Base-by-base conservation (phyloP, 2,113 vertebrate species). In the Paracanthobrama guichenoti region DNA sequence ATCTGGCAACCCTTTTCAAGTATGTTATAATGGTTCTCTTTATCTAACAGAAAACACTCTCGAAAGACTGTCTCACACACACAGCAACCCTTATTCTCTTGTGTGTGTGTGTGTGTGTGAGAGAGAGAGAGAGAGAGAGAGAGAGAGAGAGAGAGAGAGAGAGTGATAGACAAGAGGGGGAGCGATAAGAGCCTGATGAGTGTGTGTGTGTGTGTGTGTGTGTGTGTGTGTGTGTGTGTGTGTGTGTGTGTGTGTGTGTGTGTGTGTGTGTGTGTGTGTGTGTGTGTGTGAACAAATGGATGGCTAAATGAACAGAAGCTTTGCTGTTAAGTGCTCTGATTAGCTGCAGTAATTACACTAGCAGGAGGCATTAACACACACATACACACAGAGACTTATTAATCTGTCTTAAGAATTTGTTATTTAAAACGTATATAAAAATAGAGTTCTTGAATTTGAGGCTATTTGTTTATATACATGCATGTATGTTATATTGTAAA, bases 261-360 rank as follows among this genome's bases (percentile, higher is more conserved):
- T 89, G 92, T 44, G 59, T 86, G 84, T 87, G 89, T 69, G 26
- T 62, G 79, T 44, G 69, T 80, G 69, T 57, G 82, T 53, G 62
- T 77, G 44, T 31, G 69, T 82, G 88, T 88, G 88, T 46, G 74
- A 87, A 88, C 57, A 83, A 81, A 81, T 83, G 75, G 85, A 55
- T 71, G 74, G 84, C 67, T 69, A 89, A 88, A 92, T 89, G 93
- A 93, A 94, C 93, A 94, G 94, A 94, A 91, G 87, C 88, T 87
- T 90, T 91, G 91, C 92, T 92, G 92, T 94, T 93, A 93, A 94
- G 91, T 92, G 91, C 88, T 92, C 91, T 95, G 92, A 95, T 95
- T 94, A 94, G 93, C 88, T 83, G 87, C 91, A 93, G 93, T 93
- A 93, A 94, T 94, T 95, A 94, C 91, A 88, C 91, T 89, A 80